Percentiles rank a stretch among this genome's conserved stretches.
Evolutionary conservation across 2,113 vertebrate species (phyloP).

Genomic region (Eulemur macaco): DNA sequence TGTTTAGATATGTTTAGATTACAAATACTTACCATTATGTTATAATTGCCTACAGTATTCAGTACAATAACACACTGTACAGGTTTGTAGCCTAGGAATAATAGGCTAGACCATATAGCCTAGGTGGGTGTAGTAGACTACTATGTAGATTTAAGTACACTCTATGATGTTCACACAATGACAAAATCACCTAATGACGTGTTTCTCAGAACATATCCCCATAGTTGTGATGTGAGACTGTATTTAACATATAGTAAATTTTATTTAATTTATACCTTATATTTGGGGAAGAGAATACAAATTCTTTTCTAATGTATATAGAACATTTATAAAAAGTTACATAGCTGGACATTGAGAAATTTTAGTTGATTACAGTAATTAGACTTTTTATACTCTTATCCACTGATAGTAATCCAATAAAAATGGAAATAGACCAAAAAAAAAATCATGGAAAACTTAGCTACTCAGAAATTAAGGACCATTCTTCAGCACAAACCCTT

Average conservation of each 20-base stretch:
- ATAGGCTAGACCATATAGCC: background rate
- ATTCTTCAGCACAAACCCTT: background rate
- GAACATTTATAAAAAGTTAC: slow-evolving; percentile 1
- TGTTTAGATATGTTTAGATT: background rate
- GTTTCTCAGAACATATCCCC: background rate
- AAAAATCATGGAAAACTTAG: background rate
- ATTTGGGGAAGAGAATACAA: background rate
- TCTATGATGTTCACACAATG: no score
- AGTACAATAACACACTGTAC: background rate
- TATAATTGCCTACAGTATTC: background rate
- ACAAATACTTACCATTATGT: background rate
- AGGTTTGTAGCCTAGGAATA: background rate
- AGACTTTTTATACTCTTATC: background rate
- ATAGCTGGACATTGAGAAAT: background rate
- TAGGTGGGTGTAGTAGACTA: background rate
- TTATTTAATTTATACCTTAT: background rate
- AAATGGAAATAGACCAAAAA: background rate
- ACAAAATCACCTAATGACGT: background rate
- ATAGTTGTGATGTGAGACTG: background rate
- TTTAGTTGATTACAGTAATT: background rate
- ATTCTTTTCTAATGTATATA: background rate
- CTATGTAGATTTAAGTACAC: background rate
- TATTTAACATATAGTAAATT: background rate
- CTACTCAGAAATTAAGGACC: background rate
- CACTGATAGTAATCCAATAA: background rate